Evolutionary conservation across 23 tunicate genomes (phyloP).

Genomic region (Ciona savignyi): DNA sequence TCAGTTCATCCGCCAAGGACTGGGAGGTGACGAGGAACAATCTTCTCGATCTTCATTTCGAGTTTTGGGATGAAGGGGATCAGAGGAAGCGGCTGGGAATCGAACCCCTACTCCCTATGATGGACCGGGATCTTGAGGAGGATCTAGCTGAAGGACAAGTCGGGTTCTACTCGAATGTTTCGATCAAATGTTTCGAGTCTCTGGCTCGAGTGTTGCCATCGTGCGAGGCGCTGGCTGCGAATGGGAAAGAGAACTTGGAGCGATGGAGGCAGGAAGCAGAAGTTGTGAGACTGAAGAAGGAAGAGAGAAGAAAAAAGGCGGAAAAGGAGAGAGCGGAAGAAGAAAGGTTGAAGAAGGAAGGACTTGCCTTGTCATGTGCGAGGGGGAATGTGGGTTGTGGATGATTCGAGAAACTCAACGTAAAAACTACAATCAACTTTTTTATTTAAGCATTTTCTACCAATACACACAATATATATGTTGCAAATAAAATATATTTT

Average conservation of each 20-base stretch:
- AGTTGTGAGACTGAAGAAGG: constrained; percentile 7
- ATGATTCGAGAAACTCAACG: constrained; percentile 15
- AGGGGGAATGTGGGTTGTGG: constrained; percentile 59
- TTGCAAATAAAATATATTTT: too few species aligned
- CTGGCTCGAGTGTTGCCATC: constrained; percentile 54
- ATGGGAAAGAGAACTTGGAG: constrained; percentile 49
- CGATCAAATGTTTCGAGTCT: constrained; percentile 56
- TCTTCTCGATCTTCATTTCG: constrained; percentile 44
- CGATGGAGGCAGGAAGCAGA: constrained; percentile 69
- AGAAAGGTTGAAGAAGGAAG: constrained; percentile 12
- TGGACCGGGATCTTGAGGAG: constrained; percentile 51
- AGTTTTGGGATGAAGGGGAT: constrained; percentile 84
- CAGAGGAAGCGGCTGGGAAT: constrained; percentile 39
- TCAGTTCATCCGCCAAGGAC: constrained; percentile 60
- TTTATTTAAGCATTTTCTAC: too few species aligned
- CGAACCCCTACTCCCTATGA: constrained; percentile 37
- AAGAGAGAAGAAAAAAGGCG: constrained; percentile 17
- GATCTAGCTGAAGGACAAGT: constrained; percentile 63
- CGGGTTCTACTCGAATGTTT: constrained; percentile 67
- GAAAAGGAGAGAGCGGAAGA: not conserved
- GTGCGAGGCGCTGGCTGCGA: constrained; percentile 33
- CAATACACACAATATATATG: too few species aligned
- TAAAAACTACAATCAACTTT: too few species aligned
- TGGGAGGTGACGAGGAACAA: constrained; percentile 47
- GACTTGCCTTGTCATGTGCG: constrained; percentile 24